Evolutionary conservation across 2,797 vertebrate genomes (phyloP).

Genomic region (Enteromius afrohamiltoni): DNA sequence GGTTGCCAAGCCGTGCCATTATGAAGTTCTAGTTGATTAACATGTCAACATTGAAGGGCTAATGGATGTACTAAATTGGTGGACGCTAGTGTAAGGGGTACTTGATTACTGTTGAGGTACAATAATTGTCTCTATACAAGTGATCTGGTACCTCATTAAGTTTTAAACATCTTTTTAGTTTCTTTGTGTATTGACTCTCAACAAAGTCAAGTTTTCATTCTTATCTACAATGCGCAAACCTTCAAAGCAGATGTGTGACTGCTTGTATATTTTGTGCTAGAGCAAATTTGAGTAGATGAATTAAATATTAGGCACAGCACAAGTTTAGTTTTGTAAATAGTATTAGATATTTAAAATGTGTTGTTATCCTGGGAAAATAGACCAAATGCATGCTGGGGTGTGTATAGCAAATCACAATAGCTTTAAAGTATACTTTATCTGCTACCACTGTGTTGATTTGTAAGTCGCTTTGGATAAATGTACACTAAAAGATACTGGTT

Average conservation of each 20-base stretch:
- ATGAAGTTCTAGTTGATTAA: conserved; percentile 51
- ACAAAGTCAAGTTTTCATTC: conserved; percentile 2
- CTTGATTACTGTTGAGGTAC: conserved; percentile 22
- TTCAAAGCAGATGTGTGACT: background rate
- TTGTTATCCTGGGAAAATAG: background rate
- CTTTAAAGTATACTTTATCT: background rate
- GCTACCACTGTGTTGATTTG: background rate
- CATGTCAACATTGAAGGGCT: conserved; percentile 36
- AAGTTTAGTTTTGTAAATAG: background rate
- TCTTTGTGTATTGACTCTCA: background rate
- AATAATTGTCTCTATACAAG: background rate
- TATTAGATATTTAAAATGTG: background rate
- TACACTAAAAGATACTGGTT: background rate
- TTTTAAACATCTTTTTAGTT: conserved; percentile 31
- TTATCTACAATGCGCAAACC: background rate
- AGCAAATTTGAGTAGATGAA: background rate
- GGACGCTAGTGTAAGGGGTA: background rate
- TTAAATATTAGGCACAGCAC: background rate
- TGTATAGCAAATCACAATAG: background rate
- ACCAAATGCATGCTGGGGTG: background rate
- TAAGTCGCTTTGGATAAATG: background rate
- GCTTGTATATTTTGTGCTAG: background rate
- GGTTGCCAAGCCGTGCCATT: conserved; percentile 49
- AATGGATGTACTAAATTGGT: conserved; percentile 35
- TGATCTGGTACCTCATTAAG: conserved; percentile 8